Base-by-base conservation (phyloP, 2,113 vertebrate species). In the Sigmodon hispidus region DNA sequence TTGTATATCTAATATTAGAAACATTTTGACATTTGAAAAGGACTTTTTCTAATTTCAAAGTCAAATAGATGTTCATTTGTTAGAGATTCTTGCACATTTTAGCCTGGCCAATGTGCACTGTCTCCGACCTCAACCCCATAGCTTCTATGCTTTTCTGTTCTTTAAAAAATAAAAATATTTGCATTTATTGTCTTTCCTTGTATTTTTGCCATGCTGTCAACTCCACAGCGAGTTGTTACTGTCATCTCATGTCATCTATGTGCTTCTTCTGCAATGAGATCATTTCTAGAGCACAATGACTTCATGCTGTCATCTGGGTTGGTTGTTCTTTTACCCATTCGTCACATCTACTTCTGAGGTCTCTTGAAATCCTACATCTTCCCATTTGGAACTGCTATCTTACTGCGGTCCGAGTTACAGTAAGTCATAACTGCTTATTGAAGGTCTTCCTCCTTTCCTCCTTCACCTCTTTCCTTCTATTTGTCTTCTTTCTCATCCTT, bases 41-140 rank as follows among this genome's bases (percentile, higher is more conserved):
- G 52, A 67, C 86, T 80, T 26, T 75, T 95, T 11, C 43, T 70
- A 75, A 40, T 94, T 77, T 93, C 63, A 89, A 89, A 94, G 36
- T 93, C 61, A 79, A 95, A 88, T 95, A 22, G 16, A 55, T 88
- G 87, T 5, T 12, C 29, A 69, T 94, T 81, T 87, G 80, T 93
- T 87, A 93, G 26, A 69, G 12, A 85, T 65, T 61, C 21, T 94
- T 45, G n/a, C 36, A 34, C 69, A 55, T 77, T 85, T 93, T 76
- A 90, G 16, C 15, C 59, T 65, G 77, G 52, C 15, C 75, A 21
- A 59, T 77, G 72, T 17, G 34, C 31, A 67, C 17, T 43, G n/a
- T n/a, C 26, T 13, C 12, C 3, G 3, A 31, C 24, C 13, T 11
- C 61, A 65, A 65, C 63, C 40, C 17, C 43, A n/a, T 13, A 57